Conservation (phyloP, 1,140 invertebrate genomes). For the Hormaphis cornu region DNA sequence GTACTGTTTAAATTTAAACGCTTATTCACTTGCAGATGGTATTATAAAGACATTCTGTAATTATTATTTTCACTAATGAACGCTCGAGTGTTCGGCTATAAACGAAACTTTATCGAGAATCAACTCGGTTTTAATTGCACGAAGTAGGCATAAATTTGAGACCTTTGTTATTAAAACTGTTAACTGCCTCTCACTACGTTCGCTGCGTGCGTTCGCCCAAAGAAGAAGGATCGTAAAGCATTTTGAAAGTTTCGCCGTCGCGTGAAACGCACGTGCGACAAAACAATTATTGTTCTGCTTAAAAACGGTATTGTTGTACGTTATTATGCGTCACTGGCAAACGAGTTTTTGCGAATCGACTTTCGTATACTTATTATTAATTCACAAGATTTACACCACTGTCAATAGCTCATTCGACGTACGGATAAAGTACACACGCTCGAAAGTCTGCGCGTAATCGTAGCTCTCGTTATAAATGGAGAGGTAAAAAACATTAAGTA, state of each 20-base stretch:
- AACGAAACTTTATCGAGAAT: conserved; percentile 24
- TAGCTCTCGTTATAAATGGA: no score
- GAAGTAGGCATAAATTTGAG: background rate
- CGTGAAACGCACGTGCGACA: conserved; percentile 15
- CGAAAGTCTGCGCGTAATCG: no score
- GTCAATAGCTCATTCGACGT: no score
- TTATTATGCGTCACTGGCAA: background rate
- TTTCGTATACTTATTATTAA: no score
- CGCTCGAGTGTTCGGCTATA: background rate
- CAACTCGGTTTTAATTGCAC: conserved; percentile 24
- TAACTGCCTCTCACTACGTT: background rate
- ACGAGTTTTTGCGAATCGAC: background rate
- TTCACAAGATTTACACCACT: no score
- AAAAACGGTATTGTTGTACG: background rate
- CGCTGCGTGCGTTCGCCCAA: background rate
- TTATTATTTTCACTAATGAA: background rate
- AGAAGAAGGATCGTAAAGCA: conserved; percentile 2
- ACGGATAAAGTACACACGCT: no score
- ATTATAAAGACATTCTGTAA: background rate
- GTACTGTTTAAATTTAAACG: no score
- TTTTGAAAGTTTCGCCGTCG: conserved; percentile 1
- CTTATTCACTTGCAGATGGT: no score
- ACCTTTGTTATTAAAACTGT: conserved; percentile 23
- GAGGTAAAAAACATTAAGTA: no score
- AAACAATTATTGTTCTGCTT: background rate